phyloP scores from a whole-genome alignment of 2,113 vertebrate genomes.

The Cyanoliseus patagonus region DNA sequence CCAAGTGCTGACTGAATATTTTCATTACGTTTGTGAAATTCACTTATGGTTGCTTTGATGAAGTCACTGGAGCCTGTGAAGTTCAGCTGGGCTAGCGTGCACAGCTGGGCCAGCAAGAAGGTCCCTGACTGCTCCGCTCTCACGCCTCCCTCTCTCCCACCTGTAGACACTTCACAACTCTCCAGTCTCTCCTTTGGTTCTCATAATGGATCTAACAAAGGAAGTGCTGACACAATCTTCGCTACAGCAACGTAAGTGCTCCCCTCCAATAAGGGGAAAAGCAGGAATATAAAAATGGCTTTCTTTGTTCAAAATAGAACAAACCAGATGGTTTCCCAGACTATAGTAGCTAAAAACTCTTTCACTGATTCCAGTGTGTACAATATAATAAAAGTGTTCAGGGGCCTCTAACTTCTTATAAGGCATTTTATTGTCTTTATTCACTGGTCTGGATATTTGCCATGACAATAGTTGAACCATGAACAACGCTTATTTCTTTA shows the following conservation, averaged over 20 bases:
- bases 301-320: slow-evolving; percentile 69
- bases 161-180: slow-evolving; percentile 29
- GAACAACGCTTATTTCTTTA: slow-evolving; percentile 55
- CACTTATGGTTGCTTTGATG: background rate
- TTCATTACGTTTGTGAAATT: background rate
- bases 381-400: slow-evolving; percentile 69
- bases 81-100: background rate
- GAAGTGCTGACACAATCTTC: slow-evolving; percentile 67
- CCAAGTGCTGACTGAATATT: accelerated
- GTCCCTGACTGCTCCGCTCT: background rate
- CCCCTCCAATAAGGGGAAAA: slow-evolving; percentile 41
- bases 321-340: slow-evolving; percentile 71
- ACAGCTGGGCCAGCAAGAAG: slow-evolving; percentile 11
- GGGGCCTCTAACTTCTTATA: slow-evolving; percentile 54
- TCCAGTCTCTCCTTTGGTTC: slow-evolving; percentile 20
- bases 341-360: slow-evolving; percentile 61
- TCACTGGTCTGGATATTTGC: slow-evolving; percentile 67
- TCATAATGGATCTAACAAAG: slow-evolving; percentile 64
- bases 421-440: slow-evolving; percentile 70
- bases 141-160: slow-evolving; percentile 14
- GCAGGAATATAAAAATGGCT: slow-evolving; percentile 43
- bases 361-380: slow-evolving; percentile 64
- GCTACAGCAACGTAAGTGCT: slow-evolving; percentile 1
- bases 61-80: background rate
- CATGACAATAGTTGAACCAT: slow-evolving; percentile 69